A percentile compares a stretch with the other conserved stretches of the same genome.
These are phyloP conservation scores for Dipodomys stephensi DNA, from an alignment of 2,113 vertebrate genomes.

Conservation along the genomic window DNA sequence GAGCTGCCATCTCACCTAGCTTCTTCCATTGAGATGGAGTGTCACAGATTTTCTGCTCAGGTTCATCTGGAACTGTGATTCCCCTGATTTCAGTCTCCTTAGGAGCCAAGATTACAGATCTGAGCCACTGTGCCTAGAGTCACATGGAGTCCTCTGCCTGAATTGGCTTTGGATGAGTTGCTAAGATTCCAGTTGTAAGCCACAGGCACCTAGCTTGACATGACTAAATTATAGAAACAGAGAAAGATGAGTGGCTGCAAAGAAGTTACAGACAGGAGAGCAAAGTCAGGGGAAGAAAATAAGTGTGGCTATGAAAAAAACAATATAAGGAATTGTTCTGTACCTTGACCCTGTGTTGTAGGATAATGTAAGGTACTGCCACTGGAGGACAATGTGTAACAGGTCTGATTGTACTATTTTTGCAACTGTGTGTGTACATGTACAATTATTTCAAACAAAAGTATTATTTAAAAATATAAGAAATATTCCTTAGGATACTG, in stretches of 20 bases:
- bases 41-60: no score
- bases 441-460: conserved; percentile 14
- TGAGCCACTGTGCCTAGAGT: no score
- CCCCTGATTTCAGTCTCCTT: no score
- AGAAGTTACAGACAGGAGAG: neutral
- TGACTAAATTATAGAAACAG: neutral
- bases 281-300: no score
- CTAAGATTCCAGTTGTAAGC: no score
- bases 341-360: neutral
- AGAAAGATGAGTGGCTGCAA: neutral
- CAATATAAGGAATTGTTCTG: neutral
- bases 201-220: neutral
- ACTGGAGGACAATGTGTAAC: neutral
- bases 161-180: no score
- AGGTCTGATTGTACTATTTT: neutral
- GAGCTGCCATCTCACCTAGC: no score
- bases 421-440: neutral
- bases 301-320: neutral
- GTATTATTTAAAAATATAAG: conserved; percentile 27
- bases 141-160: neutral
- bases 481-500: neutral
- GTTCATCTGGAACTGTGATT: no score
- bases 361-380: neutral
- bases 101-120: no score
- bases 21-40: no score